These are phyloP conservation scores for Hypsopygia costalis DNA, from an alignment of 2,888 invertebrate genomes.

Conservation along the genomic window DNA sequence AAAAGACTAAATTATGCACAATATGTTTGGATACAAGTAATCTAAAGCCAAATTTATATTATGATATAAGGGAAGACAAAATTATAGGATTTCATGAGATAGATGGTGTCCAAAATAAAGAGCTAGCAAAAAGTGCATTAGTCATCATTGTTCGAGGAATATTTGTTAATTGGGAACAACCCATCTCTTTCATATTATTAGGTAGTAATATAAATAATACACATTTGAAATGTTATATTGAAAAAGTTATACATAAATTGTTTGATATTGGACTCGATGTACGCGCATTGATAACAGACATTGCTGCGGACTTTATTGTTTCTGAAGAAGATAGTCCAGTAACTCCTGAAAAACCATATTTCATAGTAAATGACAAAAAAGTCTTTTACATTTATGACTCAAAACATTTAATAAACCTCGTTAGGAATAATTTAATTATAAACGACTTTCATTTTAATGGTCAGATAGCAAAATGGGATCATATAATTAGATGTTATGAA, in stretches of 20 bases:
- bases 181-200: neutral
- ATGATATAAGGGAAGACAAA: conserved; percentile 12
- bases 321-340: neutral
- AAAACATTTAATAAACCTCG: neutral
- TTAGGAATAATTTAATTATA: neutral
- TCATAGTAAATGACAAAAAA: neutral
- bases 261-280: conserved; percentile 1
- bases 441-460: neutral
- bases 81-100: conserved; percentile 13
- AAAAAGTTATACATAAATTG: neutral
- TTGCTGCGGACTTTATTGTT: neutral
- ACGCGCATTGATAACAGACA: neutral
- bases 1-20: neutral
- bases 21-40: neutral
- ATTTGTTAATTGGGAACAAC: conserved; percentile 8
- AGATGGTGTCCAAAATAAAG: conserved; percentile 3
- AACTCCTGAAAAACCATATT: neutral
- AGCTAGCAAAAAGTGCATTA: neutral
- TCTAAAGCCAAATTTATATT: conserved; percentile 9
- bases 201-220: neutral
- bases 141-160: conserved; percentile 1
- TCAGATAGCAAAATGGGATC: neutral
- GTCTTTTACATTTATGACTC: neutral
- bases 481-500: neutral
- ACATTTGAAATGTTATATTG: neutral